Conservation (phyloP, 2,797 vertebrate genomes). For the Cephalopachus bancanus region DNA sequence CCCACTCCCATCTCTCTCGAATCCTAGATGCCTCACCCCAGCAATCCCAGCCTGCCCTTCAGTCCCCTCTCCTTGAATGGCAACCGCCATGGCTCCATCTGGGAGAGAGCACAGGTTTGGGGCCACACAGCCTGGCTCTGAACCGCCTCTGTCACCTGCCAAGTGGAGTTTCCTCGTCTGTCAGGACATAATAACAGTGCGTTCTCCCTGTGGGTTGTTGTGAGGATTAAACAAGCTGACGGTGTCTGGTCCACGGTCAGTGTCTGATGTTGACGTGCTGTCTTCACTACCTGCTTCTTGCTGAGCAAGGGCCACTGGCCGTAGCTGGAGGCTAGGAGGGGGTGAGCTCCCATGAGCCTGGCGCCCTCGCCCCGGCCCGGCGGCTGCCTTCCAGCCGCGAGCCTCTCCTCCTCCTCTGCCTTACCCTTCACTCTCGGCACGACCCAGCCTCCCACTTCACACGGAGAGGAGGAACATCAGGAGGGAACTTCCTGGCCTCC, state of each 20-base stretch:
- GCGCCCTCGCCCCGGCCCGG: neutral
- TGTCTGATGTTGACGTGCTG: neutral
- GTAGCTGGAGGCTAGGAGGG: neutral
- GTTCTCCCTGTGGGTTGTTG: neutral
- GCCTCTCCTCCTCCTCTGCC: neutral
- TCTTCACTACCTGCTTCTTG: rapidly evolving
- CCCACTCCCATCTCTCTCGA: neutral
- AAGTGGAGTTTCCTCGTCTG: neutral
- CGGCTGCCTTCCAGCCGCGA: neutral
- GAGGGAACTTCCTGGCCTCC: slow-evolving; percentile 84
- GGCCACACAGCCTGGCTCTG: neutral
- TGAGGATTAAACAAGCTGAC: neutral
- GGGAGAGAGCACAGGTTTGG: neutral
- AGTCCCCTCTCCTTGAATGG: neutral
- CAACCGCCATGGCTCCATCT: neutral
- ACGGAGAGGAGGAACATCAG: slow-evolving; percentile 71
- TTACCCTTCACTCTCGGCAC: slow-evolving; percentile 68
- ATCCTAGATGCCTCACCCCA: neutral
- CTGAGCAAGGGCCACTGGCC: neutral
- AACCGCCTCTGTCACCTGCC: neutral
- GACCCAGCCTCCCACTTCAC: slow-evolving; percentile 84
- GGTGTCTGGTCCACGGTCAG: no score
- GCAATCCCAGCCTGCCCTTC: neutral
- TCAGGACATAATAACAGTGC: neutral
- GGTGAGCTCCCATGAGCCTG: neutral